phyloP scores from a whole-genome alignment of 2,888 invertebrate genomes.

The Busseola fusca region DNA sequence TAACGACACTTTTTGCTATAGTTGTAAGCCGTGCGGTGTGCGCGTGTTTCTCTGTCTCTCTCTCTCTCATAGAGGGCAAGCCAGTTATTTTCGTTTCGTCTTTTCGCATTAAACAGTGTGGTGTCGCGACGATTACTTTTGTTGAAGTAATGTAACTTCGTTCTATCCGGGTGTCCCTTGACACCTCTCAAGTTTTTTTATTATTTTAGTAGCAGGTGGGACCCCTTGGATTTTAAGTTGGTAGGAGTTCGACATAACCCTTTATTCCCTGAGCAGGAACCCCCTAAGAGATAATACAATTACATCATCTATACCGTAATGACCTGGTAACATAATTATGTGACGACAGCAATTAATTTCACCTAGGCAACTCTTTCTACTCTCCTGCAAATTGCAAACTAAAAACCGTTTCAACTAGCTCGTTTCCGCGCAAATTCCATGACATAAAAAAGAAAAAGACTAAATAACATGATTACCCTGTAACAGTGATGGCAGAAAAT shows the following conservation, averaged over 20 bases:
- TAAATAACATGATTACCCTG: conserved; percentile 30
- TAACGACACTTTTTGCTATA: no score
- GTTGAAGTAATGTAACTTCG: no score
- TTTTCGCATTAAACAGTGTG: no score
- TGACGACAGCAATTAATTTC: background rate
- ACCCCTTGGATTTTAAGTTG: no score
- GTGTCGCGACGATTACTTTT: no score
- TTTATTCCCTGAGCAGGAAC: background rate
- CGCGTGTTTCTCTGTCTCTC: no score
- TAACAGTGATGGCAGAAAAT: conserved; percentile 46
- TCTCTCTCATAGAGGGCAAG: no score
- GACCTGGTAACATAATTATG: background rate
- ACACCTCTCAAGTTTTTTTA: no score
- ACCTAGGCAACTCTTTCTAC: background rate
- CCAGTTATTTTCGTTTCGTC: no score
- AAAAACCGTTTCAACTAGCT: conserved; percentile 8
- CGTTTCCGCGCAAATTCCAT: conserved; percentile 5
- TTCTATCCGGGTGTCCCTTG: no score
- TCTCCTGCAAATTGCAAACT: conserved; percentile 2
- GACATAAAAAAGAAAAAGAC: conserved; percentile 11
- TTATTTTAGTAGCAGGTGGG: background rate
- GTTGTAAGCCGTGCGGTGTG: no score
- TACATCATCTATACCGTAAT: background rate
- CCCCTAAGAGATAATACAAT: background rate
- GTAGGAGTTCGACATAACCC: background rate